Base-by-base conservation (phyloP, 2,797 vertebrate genomes). In the Pipistrellus pipistrellus region DNA sequence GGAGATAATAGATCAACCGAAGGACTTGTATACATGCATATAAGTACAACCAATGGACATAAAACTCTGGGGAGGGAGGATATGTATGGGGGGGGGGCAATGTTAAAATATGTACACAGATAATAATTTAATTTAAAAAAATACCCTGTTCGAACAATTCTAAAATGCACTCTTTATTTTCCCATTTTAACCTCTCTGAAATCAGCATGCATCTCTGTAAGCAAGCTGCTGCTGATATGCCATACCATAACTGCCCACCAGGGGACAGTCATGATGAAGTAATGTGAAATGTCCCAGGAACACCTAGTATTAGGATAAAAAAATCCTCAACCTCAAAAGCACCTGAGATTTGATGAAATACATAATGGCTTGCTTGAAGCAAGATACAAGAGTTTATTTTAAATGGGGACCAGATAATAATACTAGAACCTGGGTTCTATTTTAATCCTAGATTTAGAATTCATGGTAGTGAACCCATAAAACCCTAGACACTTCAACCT, bases 261-360 rank as follows among this genome's bases (percentile, higher is more conserved):
- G 95, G 73, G 51, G 94, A 41, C 94, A 93, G 82, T 69, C 32
- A 35, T 23, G n/a, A 84, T 38, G 35, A 7, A 78, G 35, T 48
- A 68, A 55, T 30, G 12, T 8, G 62, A 82, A 88, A 48, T 41
- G 25, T 71, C 69, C 23, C 20, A 3, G 7, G 53, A 4, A 41
- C 41, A 17, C 17, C 23, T 46, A 71, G 20, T 20, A n/a, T 62
- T 23, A 72, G 21, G 14, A 46, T 27, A 15, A 8, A 85, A 44
- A 75, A 75, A 51, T 8, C 3, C 7, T n/a, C 86, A 55, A 51
- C 27, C 13, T 77, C 41, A 82, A 89, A 59, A 71, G n/a, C n/a
- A 62, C 20, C 9, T 92, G 53, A 27, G 75, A 85, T 53, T 44
- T 83, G 30, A 88, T 80, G 41, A 76, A 75, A 30, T 88, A 21